A percentile compares a stretch with the other conserved stretches of the same genome.
These are phyloP conservation scores for Drosophila pandora DNA, from an alignment of 1,140 invertebrate genomes.

Conservation along the genomic window DNA sequence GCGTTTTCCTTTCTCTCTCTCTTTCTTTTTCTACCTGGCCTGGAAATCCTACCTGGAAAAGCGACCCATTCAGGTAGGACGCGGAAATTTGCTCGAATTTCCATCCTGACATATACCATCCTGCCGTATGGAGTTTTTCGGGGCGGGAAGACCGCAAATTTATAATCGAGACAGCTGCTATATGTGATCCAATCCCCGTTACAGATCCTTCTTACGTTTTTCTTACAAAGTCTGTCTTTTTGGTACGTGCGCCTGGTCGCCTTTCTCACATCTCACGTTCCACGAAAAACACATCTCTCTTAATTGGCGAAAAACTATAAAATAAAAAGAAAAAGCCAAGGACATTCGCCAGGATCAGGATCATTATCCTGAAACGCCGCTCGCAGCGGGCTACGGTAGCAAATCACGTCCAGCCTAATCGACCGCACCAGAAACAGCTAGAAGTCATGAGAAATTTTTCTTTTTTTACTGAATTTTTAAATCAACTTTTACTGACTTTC, in stretches of 20 bases:
- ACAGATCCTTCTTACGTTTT: slow-evolving; percentile 18
- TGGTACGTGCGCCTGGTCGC: slow-evolving; percentile 60
- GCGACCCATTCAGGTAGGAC: slow-evolving; percentile 53
- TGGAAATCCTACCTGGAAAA: slow-evolving; percentile 68
- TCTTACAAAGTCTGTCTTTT: neutral
- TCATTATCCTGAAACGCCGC: slow-evolving; percentile 27
- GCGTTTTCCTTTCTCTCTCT: slow-evolving; percentile 9
- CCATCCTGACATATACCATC: slow-evolving; percentile 26
- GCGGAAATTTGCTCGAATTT: slow-evolving; percentile 61
- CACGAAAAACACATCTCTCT: slow-evolving; percentile 21
- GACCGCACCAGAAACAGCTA: slow-evolving; percentile 19
- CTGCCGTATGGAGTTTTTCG: slow-evolving; percentile 53
- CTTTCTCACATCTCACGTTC: slow-evolving; percentile 61
- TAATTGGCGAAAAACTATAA: slow-evolving; percentile 72
- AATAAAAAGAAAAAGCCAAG: slow-evolving; percentile 46
- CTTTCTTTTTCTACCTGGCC: slow-evolving; percentile 43
- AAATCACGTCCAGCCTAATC: slow-evolving; percentile 44
- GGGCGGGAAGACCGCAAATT: slow-evolving; percentile 81
- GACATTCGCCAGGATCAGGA: slow-evolving; percentile 16
- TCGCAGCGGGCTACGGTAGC: slow-evolving; percentile 32
- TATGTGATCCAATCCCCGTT: slow-evolving; percentile 23
- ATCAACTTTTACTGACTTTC: slow-evolving; percentile 11
- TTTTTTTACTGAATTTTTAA: neutral
- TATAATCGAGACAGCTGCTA: slow-evolving; percentile 59
- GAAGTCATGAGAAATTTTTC: slow-evolving; percentile 35